Evolutionary conservation across 2,113 vertebrate species (phyloP).

Genomic region (Lates calcarifer): DNA sequence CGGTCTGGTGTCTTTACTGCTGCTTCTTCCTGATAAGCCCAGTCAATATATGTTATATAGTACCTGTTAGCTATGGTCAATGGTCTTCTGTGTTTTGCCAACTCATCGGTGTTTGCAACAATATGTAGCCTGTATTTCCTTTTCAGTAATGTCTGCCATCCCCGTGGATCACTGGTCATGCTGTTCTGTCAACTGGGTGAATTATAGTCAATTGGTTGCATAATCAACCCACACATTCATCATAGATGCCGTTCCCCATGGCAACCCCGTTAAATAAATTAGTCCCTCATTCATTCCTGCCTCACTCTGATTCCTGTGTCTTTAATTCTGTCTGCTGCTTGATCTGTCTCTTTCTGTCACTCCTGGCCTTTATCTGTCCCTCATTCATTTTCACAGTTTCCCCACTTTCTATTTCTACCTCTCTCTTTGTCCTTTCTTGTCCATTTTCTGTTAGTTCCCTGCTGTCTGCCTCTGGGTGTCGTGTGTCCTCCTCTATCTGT

Average conservation of each 20-base stretch:
- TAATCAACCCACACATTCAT: constrained; percentile 85
- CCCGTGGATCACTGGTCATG: constrained; percentile 60
- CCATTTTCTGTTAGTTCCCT: constrained; percentile 34
- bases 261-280: constrained; percentile 84
- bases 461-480: constrained; percentile 45
- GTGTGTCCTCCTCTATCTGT: constrained; percentile 48
- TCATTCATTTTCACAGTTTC: constrained; percentile 19
- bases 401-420: constrained; percentile 21
- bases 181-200: constrained; percentile 77
- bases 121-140: neutral
- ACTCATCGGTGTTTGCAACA: neutral
- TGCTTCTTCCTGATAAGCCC: neutral
- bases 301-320: constrained; percentile 28
- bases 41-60: neutral
- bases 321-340: constrained; percentile 42
- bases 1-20: neutral
- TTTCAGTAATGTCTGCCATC: constrained; percentile 10
- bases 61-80: neutral
- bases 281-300: constrained; percentile 55
- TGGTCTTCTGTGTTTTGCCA: constrained; percentile 2
- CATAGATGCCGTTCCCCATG: constrained; percentile 79
- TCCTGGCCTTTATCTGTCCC: constrained; percentile 35
- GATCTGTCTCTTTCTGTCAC: constrained; percentile 24
- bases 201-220: constrained; percentile 83
- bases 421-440: constrained; percentile 48